Evolutionary conservation across 2,797 vertebrate species (phyloP), one percentile per base, ranked within the genome.

Genomic region (Carapus acus): DNA sequence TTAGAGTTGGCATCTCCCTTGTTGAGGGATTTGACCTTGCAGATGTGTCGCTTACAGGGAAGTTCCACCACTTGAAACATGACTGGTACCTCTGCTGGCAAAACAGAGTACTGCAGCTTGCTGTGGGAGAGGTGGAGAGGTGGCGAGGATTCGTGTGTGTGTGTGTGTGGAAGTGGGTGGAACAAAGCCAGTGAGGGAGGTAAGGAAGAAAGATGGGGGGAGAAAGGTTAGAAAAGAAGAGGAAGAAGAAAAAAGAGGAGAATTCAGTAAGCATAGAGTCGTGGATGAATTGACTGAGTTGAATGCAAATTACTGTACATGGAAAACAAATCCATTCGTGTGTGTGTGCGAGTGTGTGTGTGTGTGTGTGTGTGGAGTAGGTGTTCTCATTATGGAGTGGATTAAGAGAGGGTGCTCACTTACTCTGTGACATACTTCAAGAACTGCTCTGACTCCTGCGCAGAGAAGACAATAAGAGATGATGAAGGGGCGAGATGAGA

Each of bases 391-490:
- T 60, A 77, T 56, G 15, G 50, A 39, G 41, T 16, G 34, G 21
- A 64, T 45, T 71, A 29, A 72, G 47, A 24, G 33, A 45, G 55
- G 59, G 23, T 55, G 52, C 54, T 3, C 44, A 84, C 88, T 87
- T 81, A 90, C 88, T 93, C 86, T 56, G 88, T 90, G 81, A 97
- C 88, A 0, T 93, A 96, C 63, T 92, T 90, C 74, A 96, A 83
- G 74, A 97, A 96, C 81, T 93, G 88, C 72, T 82, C 73, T 2
- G 94, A 92, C 78, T 95, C 94, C 94, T 97, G 85, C 15, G 61
- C 57, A 61, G 49, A 49, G 66, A 73, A 71, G 3, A 82, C 59
- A 81, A 72, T 64, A 47, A 41, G 29, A 19, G 21, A 39, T 67
- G 71, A 76, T 60, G 62, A 77, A 55, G 31, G 69, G 56, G 49